Evolutionary conservation across 2,797 vertebrate genomes (phyloP).

Genomic region (Gadopsis bispinosus): DNA sequence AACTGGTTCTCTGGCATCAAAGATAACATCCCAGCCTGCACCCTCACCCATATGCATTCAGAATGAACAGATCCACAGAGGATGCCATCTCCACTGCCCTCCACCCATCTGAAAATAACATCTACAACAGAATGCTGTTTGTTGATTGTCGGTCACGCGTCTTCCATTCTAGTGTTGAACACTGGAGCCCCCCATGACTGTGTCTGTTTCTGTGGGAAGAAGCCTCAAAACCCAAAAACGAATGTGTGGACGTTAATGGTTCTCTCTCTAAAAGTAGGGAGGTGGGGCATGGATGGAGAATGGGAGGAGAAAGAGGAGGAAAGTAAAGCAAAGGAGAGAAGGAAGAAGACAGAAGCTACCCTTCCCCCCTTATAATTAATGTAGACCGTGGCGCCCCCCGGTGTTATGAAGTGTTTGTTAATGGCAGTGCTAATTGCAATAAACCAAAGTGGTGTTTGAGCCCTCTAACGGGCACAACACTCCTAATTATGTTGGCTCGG

Average conservation of each 20-base stretch:
- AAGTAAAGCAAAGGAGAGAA: neutral
- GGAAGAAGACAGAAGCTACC: neutral
- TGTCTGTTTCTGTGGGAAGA: neutral
- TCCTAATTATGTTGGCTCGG: slow-evolving; percentile 91
- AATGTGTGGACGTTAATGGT: neutral
- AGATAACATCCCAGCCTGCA: too few species aligned
- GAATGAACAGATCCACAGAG: too few species aligned
- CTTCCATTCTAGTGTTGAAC: too few species aligned
- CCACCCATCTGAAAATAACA: too few species aligned
- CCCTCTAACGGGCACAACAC: slow-evolving; percentile 90
- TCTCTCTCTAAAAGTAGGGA: neutral
- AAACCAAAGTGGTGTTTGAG: slow-evolving; percentile 93
- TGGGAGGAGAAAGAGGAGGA: neutral
- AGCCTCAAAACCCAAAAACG: neutral
- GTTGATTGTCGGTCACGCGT: too few species aligned
- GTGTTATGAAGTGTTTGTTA: slow-evolving; percentile 89
- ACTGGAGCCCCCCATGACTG: too few species aligned
- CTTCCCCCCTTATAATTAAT: slow-evolving; percentile 64
- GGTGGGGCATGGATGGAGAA: neutral
- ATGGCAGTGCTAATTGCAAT: slow-evolving; percentile 94
- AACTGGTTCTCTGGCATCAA: too few species aligned
- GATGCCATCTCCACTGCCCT: too few species aligned
- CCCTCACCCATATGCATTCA: too few species aligned
- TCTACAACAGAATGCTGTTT: too few species aligned
- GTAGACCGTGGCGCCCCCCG: slow-evolving; percentile 63